Conservation (phyloP, 2,888 invertebrate genomes). For the Cataglyphis albicans region DNA sequence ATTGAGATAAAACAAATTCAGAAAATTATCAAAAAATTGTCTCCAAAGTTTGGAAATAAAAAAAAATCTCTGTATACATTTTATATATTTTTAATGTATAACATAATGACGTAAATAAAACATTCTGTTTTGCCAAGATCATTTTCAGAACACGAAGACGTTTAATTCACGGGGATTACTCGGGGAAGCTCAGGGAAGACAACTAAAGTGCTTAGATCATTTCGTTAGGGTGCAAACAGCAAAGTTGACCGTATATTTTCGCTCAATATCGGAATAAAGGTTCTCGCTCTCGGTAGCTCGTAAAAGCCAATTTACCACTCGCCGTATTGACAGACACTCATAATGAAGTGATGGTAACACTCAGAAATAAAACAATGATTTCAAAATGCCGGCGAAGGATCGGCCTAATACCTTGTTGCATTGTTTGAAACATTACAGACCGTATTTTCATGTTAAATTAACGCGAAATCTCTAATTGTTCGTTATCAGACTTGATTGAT, state of each 20-base stretch:
- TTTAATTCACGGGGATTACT: slow-evolving; percentile 23
- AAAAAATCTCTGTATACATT: neutral
- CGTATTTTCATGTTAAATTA: neutral
- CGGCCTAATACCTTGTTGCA: neutral
- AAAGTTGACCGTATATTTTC: slow-evolving; percentile 24
- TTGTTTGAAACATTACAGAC: neutral
- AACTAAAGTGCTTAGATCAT: slow-evolving; percentile 25
- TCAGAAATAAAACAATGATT: slow-evolving; percentile 39
- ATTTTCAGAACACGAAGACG: neutral
- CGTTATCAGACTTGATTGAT: neutral
- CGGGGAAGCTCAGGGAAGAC: slow-evolving; percentile 30
- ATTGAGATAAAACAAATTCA: neutral
- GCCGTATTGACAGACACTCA: slow-evolving; percentile 4
- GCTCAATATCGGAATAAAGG: slow-evolving; percentile 49
- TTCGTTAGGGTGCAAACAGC: slow-evolving; percentile 33
- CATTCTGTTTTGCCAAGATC: neutral
- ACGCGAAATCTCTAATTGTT: neutral
- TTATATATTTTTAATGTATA: neutral
- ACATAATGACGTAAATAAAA: neutral
- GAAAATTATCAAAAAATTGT: neutral
- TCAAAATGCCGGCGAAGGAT: neutral
- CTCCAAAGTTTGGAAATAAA: neutral
- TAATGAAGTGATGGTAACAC: slow-evolving; percentile 28
- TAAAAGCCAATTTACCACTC: slow-evolving; percentile 21
- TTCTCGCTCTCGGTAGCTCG: slow-evolving; percentile 15